Evolutionary conservation across 2,113 vertebrate species (phyloP).

Genomic region (Tachycineta bicolor): DNA sequence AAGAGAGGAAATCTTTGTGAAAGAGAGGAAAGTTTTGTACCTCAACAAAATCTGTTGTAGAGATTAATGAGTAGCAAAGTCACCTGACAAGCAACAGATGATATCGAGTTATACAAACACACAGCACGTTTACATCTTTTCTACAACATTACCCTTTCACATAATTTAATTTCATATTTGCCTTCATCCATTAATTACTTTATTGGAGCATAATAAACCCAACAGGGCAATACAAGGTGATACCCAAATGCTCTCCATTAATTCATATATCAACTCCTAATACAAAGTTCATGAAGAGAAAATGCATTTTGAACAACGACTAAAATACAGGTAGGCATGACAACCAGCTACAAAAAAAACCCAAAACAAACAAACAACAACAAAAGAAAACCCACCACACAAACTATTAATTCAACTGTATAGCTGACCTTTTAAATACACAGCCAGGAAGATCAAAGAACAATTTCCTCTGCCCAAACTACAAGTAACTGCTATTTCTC

Average conservation of each 20-base stretch:
- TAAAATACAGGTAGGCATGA: background rate
- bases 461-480: background rate
- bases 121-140: background rate
- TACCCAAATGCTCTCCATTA: background rate
- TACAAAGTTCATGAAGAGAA: background rate
- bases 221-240: background rate
- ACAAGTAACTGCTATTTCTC: background rate
- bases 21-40: background rate
- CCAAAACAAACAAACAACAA: background rate
- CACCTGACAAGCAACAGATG: background rate
- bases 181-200: background rate
- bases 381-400: background rate
- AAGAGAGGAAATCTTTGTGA: background rate
- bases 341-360: background rate
- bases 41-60: background rate
- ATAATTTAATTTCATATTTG: background rate
- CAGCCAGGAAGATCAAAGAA: background rate
- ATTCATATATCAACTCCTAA: background rate
- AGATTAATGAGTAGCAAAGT: background rate
- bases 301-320: background rate
- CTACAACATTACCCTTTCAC: background rate
- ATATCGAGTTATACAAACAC: background rate
- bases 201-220: background rate
- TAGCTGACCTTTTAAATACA: background rate
- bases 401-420: background rate